phyloP scores from a whole-genome alignment of 30 jellyfish, hydroid and myxozoan genomes.

The Chrysaora quinquecirrha region DNA sequence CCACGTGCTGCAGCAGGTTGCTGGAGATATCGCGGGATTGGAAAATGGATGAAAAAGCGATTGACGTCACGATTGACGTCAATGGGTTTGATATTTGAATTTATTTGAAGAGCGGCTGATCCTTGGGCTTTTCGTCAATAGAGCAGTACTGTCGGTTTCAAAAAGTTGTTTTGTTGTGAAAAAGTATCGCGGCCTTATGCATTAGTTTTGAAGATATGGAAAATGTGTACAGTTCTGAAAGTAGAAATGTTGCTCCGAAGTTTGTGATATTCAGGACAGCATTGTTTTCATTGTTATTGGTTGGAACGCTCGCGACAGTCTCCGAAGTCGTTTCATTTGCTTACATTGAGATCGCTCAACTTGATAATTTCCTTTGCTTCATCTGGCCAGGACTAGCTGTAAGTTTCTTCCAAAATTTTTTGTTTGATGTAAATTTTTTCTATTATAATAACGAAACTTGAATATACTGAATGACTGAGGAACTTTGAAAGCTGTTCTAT shows the following conservation, averaged over 20 bases:
- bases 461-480: too few relatives aligned
- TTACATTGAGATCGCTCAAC: slow-evolving; percentile 37
- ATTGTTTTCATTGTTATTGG: slow-evolving; percentile 35
- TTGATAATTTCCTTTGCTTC: slow-evolving; percentile 47
- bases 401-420: too few relatives aligned
- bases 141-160: neutral
- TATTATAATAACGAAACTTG: too few relatives aligned
- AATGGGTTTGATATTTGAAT: neutral
- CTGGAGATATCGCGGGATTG: neutral
- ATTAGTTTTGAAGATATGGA: too few relatives aligned
- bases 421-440: too few relatives aligned
- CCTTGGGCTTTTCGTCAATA: too few relatives aligned
- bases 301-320: slow-evolving; percentile 32
- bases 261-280: slow-evolving; percentile 59
- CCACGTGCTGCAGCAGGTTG: neutral
- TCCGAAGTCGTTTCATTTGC: slow-evolving; percentile 49
- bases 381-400: slow-evolving; percentile 61
- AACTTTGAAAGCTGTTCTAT: too few relatives aligned
- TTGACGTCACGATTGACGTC: slow-evolving; percentile 69
- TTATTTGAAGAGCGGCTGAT: too few relatives aligned
- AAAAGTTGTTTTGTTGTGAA: neutral
- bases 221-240: slow-evolving; percentile 50
- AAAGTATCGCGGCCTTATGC: neutral
- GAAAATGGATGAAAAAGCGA: too few relatives aligned
- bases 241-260: slow-evolving; percentile 62